Conservation (phyloP, 2,888 invertebrate genomes). For the Chymomyza caudatula region DNA sequence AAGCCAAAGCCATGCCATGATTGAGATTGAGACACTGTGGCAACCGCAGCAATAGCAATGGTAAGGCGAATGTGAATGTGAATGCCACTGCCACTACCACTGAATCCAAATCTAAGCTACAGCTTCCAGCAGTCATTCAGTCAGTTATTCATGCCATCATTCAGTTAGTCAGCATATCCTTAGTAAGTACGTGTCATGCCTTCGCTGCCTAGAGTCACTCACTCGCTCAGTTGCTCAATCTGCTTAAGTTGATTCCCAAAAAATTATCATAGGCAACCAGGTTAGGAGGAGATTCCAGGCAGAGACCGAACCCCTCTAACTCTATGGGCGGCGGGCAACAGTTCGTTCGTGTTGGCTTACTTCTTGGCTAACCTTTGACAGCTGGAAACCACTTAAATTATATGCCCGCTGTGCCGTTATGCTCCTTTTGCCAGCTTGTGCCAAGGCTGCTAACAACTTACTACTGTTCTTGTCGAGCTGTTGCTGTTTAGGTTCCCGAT, state of each 20-base stretch:
- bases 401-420: constrained; percentile 54
- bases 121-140: neutral
- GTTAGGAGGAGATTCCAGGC: neutral
- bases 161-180: neutral
- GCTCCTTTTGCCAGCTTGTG: neutral
- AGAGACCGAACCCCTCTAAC: too few species aligned
- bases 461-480: neutral
- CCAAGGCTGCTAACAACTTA: constrained; percentile 20
- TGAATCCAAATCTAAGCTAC: neutral
- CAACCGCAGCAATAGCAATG: neutral
- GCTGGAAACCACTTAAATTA: constrained; percentile 73
- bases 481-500: neutral
- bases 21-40: neutral
- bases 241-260: constrained; percentile 33
- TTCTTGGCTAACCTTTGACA: constrained; percentile 58
- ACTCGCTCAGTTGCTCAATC: constrained; percentile 48
- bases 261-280: constrained; percentile 16
- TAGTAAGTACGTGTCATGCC: neutral
- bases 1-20: constrained; percentile 26
- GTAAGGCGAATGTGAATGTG: neutral
- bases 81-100: neutral
- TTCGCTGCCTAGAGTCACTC: neutral
- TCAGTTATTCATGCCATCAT: neutral
- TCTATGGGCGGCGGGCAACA: neutral
- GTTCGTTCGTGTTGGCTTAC: neutral